Evolutionary conservation across 1,140 invertebrate species (phyloP), one percentile per base, ranked within the genome.

Genomic region (Listronotus bonariensis): DNA sequence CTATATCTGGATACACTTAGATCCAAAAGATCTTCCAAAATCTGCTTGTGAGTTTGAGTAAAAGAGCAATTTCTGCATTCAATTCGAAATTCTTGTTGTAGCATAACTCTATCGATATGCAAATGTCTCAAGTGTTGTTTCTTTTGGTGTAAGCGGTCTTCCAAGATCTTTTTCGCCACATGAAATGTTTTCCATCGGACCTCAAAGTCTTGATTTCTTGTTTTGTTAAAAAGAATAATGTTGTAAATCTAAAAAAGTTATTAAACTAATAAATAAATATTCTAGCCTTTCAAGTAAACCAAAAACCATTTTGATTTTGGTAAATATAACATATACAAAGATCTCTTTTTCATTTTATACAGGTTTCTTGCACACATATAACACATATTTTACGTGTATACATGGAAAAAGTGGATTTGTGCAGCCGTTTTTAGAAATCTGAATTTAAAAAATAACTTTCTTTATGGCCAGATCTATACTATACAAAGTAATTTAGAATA

Each of bases 1-100:
- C 86, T 86, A 70, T 92, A 92, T 70, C 85, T 82, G 74, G 88
- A 89, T 18, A 84, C 85, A 6, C 86, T 81, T 14, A 92, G 75
- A 54, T 80, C 79, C 20, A 91, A 80, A n/a, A 92, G 72, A 77
- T 89, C 83, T 8, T 83, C 69, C 46, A 91, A 80, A 49, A 91
- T 82, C 7, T 77, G 72, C 52, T 80, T 78, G 69, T 92, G 89
- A 3, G 84, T 83, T 40, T 80, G 76, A 0, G 86, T 87, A 17
- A 86, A 72, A 11, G 76, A 75, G 40, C 76, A 71, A 46, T 72
- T 76, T 11, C 75, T 75, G 26, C 78, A 74, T 54, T 82, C 76
- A 34, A 77, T 76, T n/a, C 87, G 74, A 43, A 85, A 81, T 72
- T 88, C 86, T 62, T 93, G 89, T 68, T 91, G 89, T 31, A 90